A percentile compares a stretch with the other conserved stretches of the same genome.
Evolutionary conservation across 2,797 vertebrate genomes (phyloP).

Genomic region (Luscinia luscinia): DNA sequence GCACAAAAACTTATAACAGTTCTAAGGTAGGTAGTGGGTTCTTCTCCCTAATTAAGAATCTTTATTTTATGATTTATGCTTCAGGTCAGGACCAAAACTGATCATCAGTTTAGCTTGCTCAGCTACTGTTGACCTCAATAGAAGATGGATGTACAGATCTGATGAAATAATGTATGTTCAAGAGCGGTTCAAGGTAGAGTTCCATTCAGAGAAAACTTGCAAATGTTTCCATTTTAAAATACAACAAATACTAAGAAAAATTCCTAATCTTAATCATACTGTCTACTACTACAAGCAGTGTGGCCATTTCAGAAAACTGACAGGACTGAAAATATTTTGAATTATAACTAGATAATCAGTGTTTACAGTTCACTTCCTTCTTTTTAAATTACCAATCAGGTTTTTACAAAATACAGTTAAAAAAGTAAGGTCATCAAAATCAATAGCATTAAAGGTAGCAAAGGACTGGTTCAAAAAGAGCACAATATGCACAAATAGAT

Average conservation of each 20-base stretch:
- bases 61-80: constrained; percentile 23
- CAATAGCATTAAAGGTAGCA: constrained; percentile 58
- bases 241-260: not conserved
- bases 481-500: constrained; percentile 79
- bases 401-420: constrained; percentile 61
- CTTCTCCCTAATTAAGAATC: constrained; percentile 22
- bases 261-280: constrained; percentile 23
- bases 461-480: constrained; percentile 75
- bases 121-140: not conserved
- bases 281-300: constrained; percentile 41
- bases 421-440: constrained; percentile 47
- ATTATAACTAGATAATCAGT: constrained; percentile 63
- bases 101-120: constrained; percentile 29
- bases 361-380: constrained; percentile 75
- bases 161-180: not conserved
- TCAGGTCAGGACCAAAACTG: constrained; percentile 12
- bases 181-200: not conserved
- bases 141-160: not conserved
- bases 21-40: not conserved
- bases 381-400: constrained; percentile 60
- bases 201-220: constrained; percentile 38
- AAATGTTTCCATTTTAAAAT: constrained; percentile 39
- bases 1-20: constrained; percentile 2
- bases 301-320: constrained; percentile 46
- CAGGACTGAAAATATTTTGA: constrained; percentile 53